Base-by-base conservation (phyloP, 1,140 invertebrate species). In the Pseudomyrmex dendroicus region DNA sequence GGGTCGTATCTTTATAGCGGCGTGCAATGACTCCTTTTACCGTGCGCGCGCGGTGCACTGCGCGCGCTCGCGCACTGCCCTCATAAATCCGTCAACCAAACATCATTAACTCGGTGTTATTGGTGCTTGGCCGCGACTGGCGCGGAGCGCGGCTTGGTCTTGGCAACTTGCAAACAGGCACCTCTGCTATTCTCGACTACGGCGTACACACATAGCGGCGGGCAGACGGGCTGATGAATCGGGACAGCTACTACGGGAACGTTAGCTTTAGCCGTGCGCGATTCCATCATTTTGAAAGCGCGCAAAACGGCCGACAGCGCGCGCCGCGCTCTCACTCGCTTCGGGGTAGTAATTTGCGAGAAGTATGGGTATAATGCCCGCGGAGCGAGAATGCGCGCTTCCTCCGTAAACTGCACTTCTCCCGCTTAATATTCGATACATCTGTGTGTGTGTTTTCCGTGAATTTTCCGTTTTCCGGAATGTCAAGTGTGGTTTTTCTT, bases 51-150 rank as follows among this genome's bases (percentile, higher is more conserved):
- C 83, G 50, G 35, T 35, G 35, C 35, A 35, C 35, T 35, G 35
- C 86, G 77, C 68, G 25, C 56, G 77, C 68, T 76, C 84, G 86
- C 86, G 80, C 89, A 84, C 83, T 86, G 86, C 82, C 88, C 86
- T 89, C 90, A 82, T 90, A 90, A 91, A 91, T 90, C 82, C 88
- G 86, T 87, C 89, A 89, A 89, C 85, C 82, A 90, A 91, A 90
- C 86, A 89, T 91, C 89, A 91, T 91, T 90, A 91, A 90, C 88
- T 88, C 74, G 82, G 78, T 68, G 85, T 89, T 90, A 90, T 90
- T 86, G 89, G 86, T 90, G 86, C 86, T 90, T 73, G 88, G 82
- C 83, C 73, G 83, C 73, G 84, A 86, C 87, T 89, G 87, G 87
- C 87, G 84, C 83, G 25, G 3, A 25, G 3, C 3, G 25, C 3